Base-by-base conservation (phyloP, 2,797 vertebrate genomes). In the Rhinogobio ventralis region DNA sequence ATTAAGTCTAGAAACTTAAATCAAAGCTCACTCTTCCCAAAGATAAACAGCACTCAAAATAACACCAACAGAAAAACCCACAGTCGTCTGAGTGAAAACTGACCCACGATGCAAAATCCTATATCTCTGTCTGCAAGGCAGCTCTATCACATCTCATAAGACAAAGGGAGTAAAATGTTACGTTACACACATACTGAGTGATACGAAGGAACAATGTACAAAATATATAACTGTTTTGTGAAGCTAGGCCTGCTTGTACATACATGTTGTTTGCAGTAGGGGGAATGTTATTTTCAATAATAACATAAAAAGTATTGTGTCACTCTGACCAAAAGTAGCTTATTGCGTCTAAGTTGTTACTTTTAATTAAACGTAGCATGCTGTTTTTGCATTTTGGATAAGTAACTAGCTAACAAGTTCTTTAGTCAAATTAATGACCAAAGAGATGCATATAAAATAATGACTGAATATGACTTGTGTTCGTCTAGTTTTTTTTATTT, bases 1-100 rank as follows among this genome's bases (percentile, higher is more conserved):
- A 86, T 85, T 82, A 88, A 81, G 77, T 79, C 72, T 87, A 49
- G 42, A 84, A 80, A 64, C 73, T 83, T 87, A 64, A 86, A 83
- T 86, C 73, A 82, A 66, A 69, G 62, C 60, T 64, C 76, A 11
- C 55, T 15, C 30, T 46, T 51, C 57, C 71, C 73, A 72, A 79
- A 77, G 78, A 71, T 69, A 75, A 72, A 60, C 69, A 45, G 85
- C 23, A 42, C 79, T 81, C 20, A 39, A 84, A 79, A 84, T 45
- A 77, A 79, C 53, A 46, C 46, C 33, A 75, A 60, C 82, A 36
- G 66, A 36, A 78, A 71, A 78, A 20, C 5, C 73, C 66, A 45
- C 62, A 69, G 25, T 78, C 25, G n/a, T 53, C 75, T 49, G 42
- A 84, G 25, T 25, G 53, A 60, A 62, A 33, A 78, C 15, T 49